These are phyloP conservation scores for Shargacucullia verbasci DNA, from an alignment of 2,888 invertebrate species.

Conservation along the genomic window DNA sequence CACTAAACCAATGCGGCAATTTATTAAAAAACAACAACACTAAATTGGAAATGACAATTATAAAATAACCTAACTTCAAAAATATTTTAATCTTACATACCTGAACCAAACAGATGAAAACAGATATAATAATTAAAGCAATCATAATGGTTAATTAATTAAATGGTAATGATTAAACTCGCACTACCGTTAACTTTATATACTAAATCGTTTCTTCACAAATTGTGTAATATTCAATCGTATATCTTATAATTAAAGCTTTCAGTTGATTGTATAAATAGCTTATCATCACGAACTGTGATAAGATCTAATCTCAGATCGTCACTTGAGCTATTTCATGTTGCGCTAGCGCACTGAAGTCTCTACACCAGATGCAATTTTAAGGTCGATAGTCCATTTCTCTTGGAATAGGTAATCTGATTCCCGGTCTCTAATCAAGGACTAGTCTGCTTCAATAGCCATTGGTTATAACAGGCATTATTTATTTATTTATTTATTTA, in stretches of 20 bases:
- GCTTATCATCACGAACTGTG: constrained; percentile 18
- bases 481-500: too few species aligned
- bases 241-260: constrained; percentile 1
- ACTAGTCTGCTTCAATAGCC: too few species aligned
- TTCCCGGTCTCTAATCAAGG: too few species aligned
- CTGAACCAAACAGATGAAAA: constrained; percentile 33
- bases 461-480: too few species aligned
- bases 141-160: constrained; percentile 24
- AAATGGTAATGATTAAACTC: constrained; percentile 6
- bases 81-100: constrained; percentile 29
- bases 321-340: too few species aligned
- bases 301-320: neutral
- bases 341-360: too few species aligned
- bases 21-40: too few species aligned
- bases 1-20: too few species aligned
- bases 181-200: constrained; percentile 20
- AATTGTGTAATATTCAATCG: neutral
- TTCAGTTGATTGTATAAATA: constrained; percentile 9
- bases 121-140: constrained; percentile 9
- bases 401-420: too few species aligned
- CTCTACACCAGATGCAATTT: too few species aligned
- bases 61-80: neutral
- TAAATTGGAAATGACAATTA: too few species aligned
- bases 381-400: too few species aligned
- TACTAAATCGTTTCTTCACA: constrained; percentile 34